phyloP scores from a whole-genome alignment of 2,797 vertebrate genomes.

The Lithobates pipiens region DNA sequence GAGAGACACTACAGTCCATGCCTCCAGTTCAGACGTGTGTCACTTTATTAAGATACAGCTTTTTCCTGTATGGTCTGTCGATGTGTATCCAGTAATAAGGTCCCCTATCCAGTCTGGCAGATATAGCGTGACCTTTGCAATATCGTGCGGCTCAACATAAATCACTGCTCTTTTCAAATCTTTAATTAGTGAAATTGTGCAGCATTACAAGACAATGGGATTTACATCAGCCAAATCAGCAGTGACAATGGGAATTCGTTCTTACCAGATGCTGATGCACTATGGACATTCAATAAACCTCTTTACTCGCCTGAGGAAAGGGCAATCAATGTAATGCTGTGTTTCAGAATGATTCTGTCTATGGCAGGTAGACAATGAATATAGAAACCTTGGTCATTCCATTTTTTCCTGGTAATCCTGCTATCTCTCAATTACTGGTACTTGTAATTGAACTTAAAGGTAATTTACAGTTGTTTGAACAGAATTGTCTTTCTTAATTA shows the following conservation, averaged over 20 bases:
- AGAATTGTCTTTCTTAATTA: too few species aligned
- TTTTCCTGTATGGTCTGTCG: not conserved
- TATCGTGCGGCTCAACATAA: not conserved
- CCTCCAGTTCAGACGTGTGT: not conserved
- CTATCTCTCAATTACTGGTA: not conserved
- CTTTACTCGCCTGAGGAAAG: not conserved
- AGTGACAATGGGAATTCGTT: not conserved
- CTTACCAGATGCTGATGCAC: not conserved
- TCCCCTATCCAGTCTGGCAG: constrained; percentile 13
- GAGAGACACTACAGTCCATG: not conserved
- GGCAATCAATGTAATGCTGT: not conserved
- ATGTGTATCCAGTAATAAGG: constrained; percentile 14
- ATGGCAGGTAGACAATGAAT: not conserved
- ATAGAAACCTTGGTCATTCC: not conserved
- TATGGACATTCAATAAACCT: not conserved
- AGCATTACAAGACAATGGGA: constrained; percentile 14
- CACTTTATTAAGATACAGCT: not conserved
- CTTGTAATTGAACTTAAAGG: not conserved
- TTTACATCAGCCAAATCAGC: not conserved
- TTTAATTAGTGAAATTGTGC: constrained; percentile 22
- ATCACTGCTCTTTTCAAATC: constrained; percentile 14
- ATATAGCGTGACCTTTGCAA: constrained; percentile 35
- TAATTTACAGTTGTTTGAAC: not conserved
- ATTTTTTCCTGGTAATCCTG: not conserved
- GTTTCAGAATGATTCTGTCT: not conserved